Base-by-base conservation (phyloP, 2,113 vertebrate species). In the Corythaeola cristata region DNA sequence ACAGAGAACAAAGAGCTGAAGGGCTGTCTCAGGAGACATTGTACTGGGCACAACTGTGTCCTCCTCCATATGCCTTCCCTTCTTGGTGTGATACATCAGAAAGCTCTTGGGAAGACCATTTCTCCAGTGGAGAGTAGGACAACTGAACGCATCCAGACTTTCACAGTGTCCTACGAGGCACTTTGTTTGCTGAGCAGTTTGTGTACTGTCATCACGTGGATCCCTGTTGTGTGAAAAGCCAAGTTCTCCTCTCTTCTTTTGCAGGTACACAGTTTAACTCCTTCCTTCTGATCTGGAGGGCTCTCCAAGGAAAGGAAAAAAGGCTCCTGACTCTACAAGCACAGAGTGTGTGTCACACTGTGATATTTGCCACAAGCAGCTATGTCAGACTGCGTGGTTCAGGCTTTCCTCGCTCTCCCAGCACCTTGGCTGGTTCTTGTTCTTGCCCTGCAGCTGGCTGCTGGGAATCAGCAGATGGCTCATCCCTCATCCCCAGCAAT, bases 21-120 rank as follows among this genome's bases (percentile, higher is more conserved):
- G 72, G 22, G 59, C n/a, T 1, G 0, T 39, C 52, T 78, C 45
- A 22, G 64, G 84, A 82, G 23, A 16, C 0, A 0, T 22, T 52
- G 33, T 22, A 52, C 9, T 23, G 44, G 15, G 23, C 45, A 63
- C 35, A 63, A 33, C 22, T 1, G 0, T 47, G 23, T 66, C 33
- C 27, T 66, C 18, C 21, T 69, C 50, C 24, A 9, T n/a, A 45
- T 0, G 0, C 49, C 14, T 52, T 64, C 33, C 26, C n/a, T 44
- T 69, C 49, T 37, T 64, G 32, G 28, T 41, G 37, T 35, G 44
- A 23, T 53, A 28, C 26, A 5, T 32, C 58, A 67, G 41, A 56
- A 63, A 58, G 35, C 19, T 52, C 27, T 64, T 56, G 60, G 21
- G 44, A 52, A 59, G 52, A 30, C 20, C 2, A 0, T 63, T 89